phyloP scores from a whole-genome alignment of 2,797 vertebrate genomes.

The Allochrocebus solatus region DNA sequence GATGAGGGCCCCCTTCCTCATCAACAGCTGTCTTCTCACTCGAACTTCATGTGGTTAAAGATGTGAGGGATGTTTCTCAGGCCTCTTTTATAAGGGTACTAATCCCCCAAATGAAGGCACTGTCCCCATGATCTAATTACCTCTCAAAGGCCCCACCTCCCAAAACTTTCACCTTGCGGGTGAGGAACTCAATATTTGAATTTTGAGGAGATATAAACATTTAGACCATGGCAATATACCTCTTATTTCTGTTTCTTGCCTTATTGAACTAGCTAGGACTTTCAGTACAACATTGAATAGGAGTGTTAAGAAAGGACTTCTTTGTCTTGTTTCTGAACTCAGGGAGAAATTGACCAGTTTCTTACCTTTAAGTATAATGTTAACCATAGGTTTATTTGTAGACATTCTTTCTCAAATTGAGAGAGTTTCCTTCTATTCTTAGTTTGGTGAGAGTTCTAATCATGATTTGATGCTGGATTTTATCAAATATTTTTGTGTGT shows the following conservation, averaged over 20 bases:
- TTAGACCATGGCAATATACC: not conserved
- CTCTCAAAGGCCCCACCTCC: not conserved
- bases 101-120: not conserved
- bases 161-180: not conserved
- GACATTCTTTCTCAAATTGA: not conserved
- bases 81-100: not conserved
- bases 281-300: not conserved
- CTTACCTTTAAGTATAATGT: not conserved
- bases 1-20: not conserved
- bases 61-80: not conserved
- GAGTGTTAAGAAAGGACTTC: not conserved
- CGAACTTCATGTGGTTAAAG: too few relatives aligned
- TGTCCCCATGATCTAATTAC: not conserved
- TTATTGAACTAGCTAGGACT: not conserved
- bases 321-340: not conserved
- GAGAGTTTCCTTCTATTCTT: not conserved
- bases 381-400: not conserved
- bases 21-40: not conserved
- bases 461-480: not conserved
- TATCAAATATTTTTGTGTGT: not conserved
- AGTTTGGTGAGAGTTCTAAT: not conserved
- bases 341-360: not conserved
- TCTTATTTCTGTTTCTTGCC: not conserved
- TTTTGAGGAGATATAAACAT: not conserved
- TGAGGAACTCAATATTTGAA: not conserved